Evolutionary conservation across 2,888 invertebrate species (phyloP).

Genomic region (Drosophila rellima): DNA sequence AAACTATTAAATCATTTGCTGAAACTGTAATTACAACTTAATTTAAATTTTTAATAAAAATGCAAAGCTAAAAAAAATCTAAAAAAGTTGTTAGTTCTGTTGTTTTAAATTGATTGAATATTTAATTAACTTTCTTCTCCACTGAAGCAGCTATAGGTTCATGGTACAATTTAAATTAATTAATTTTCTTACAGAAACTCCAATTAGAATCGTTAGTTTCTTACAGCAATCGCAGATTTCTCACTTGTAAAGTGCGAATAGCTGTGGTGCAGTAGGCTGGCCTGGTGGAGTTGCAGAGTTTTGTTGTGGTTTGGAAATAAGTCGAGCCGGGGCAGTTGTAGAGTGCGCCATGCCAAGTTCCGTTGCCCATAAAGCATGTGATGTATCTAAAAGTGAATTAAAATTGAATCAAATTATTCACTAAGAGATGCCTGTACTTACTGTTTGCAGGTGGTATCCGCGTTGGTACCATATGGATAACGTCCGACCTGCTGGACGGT

Average conservation of each 20-base stretch:
- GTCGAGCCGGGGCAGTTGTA: conserved; percentile 64
- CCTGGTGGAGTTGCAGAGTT: conserved; percentile 39
- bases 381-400: conserved; percentile 48
- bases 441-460: conserved; percentile 54
- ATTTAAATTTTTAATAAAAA: not conserved
- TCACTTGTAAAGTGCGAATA: conserved; percentile 27
- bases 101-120: too few relatives aligned
- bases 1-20: conserved; percentile 6
- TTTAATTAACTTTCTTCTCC: not conserved
- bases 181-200: too few relatives aligned
- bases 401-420: not conserved
- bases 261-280: conserved; percentile 45
- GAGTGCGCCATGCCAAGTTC: conserved; percentile 50
- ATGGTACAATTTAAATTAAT: not conserved
- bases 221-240: conserved; percentile 27
- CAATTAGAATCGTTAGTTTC: too few relatives aligned
- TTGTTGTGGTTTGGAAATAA: conserved; percentile 51
- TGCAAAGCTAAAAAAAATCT: not conserved
- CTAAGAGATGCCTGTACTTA: conserved; percentile 26
- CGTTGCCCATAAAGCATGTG: conserved; percentile 30
- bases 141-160: not conserved
- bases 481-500: conserved; percentile 39
- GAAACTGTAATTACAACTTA: not conserved
- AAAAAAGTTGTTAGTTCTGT: too few relatives aligned
- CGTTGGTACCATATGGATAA: conserved; percentile 62